Evolutionary conservation across 2,888 invertebrate species (phyloP), one percentile per base, ranked within the genome.

Genomic region (Trachelus stipa): DNA sequence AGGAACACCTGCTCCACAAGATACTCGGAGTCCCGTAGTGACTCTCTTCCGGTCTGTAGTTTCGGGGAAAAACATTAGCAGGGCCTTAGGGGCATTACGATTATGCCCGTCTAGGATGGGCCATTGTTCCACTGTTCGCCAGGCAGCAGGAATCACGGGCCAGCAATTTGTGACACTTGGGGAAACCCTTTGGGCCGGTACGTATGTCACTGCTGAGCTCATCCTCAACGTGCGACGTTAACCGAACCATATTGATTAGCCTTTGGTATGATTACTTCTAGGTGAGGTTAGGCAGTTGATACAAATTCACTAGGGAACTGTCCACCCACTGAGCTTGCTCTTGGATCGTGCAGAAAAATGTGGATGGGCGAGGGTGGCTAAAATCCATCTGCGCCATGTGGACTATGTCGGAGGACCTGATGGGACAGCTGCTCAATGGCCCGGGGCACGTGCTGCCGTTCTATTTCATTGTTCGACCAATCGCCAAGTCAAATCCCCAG

Each of bases 61-160:
- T 71, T 71, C 23, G 34, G 31, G 23, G 11, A 2, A 56, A 9
- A 56, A 2, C 40, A 56, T 56, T 56, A 56, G 6, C 40, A 9
- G 40, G 23, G 40, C 23, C 40, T 23, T 23, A 56, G 15, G 15
- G 40, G 40, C 40, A 56, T 56, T 56, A 56, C 23, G 40, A 85
- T 87, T 86, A 87, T 83, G 81, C 81, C 86, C 84, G 84, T 71
- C 71, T 31, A 31, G 85, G 87, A 87, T 84, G 85, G 84, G 81
- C 79, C 87, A 23, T 56, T 56, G 40, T 56, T 56, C 40, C 15
- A 23, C 40, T 56, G 23, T 23, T 56, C 40, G 4, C 23, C 40
- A 56, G 40, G 23, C 23, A 56, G 40, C 40, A 89, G 89, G 89
- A 90, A 87, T 87, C 88, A 90, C 85, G 90, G 90, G 88, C 88